phyloP scores from a whole-genome alignment of 2,888 invertebrate species.

The Dioctria linearis region DNA sequence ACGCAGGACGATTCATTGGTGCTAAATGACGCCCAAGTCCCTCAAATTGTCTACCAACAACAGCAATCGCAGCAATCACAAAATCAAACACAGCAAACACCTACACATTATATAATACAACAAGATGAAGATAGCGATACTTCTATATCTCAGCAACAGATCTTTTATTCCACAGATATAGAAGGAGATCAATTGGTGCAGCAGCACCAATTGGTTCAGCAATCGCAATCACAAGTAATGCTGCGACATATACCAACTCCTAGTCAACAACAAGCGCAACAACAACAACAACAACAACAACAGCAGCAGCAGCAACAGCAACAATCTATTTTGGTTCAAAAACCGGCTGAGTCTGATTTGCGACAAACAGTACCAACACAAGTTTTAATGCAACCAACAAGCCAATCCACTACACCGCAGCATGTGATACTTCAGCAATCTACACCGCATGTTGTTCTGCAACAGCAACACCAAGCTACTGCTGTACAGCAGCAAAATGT shows the following conservation, averaged over 20 bases:
- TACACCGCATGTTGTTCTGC: slow-evolving; percentile 53
- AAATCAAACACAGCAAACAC: slow-evolving; percentile 61
- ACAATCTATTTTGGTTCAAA: slow-evolving; percentile 52
- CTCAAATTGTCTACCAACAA: slow-evolving; percentile 71
- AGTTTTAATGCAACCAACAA: slow-evolving; percentile 53
- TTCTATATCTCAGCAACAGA: slow-evolving; percentile 59
- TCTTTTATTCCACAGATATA: slow-evolving; percentile 57
- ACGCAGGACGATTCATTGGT: slow-evolving; percentile 69
- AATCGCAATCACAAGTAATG: slow-evolving; percentile 22
- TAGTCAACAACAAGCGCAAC: background rate
- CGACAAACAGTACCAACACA: slow-evolving; percentile 28
- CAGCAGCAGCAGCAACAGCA: slow-evolving; percentile 65
- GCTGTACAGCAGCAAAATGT: slow-evolving; percentile 64
- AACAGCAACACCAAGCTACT: slow-evolving; percentile 64
- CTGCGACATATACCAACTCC: slow-evolving; percentile 56
- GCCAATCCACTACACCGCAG: slow-evolving; percentile 60
- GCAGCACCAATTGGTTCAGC: slow-evolving; percentile 38
- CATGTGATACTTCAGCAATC: slow-evolving; percentile 58
- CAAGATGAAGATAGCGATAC: slow-evolving; percentile 61
- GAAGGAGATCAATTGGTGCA: slow-evolving; percentile 43
- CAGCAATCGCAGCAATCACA: slow-evolving; percentile 62
- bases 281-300: slow-evolving; percentile 60
- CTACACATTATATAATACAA: slow-evolving; percentile 63
- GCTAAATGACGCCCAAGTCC: slow-evolving; percentile 69
- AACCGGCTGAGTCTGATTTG: slow-evolving; percentile 10